These are phyloP conservation scores for Neoarius graeffei DNA, from an alignment of 2,113 vertebrate species.

Conservation along the genomic window DNA sequence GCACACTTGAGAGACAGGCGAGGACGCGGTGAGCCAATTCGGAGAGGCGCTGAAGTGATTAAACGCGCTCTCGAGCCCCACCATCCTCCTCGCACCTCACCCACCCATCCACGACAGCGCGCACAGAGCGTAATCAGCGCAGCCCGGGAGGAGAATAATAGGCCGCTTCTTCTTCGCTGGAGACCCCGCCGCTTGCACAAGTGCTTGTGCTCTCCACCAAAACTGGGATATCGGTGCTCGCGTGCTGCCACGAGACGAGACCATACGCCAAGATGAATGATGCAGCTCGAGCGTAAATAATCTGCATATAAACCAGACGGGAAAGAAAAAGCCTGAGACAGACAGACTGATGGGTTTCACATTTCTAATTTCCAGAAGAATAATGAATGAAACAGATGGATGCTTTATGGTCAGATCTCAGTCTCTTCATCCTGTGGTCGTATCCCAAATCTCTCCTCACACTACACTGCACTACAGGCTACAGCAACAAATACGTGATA, in stretches of 20 bases:
- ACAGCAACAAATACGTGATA: neutral
- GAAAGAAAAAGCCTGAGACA: neutral
- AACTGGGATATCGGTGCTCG: slow-evolving; percentile 57
- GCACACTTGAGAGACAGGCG: slow-evolving; percentile 65
- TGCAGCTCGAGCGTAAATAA: slow-evolving; percentile 59
- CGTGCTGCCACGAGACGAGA: slow-evolving; percentile 50
- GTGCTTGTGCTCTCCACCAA: slow-evolving; percentile 65
- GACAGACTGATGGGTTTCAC: neutral
- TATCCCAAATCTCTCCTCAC: neutral
- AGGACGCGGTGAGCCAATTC: slow-evolving; percentile 76
- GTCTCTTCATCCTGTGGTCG: neutral
- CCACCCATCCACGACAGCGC: slow-evolving; percentile 66
- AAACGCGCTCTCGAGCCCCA: slow-evolving; percentile 84
- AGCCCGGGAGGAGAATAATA: slow-evolving; percentile 82
- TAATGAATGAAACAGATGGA: neutral
- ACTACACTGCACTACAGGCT: neutral
- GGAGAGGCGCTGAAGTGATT: slow-evolving; percentile 87
- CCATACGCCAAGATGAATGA: slow-evolving; percentile 61
- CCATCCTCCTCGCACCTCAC: neutral
- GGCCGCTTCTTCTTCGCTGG: slow-evolving; percentile 61
- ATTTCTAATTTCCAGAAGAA: neutral
- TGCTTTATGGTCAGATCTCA: neutral
- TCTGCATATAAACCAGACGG: slow-evolving; percentile 62
- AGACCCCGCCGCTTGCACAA: slow-evolving; percentile 73
- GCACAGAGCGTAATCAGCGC: slow-evolving; percentile 88